Percentiles rank a stretch among this genome's conserved stretches.
These are phyloP conservation scores for Cossypha dichroa DNA, from an alignment of 2,797 vertebrate genomes.

Conservation along the genomic window DNA sequence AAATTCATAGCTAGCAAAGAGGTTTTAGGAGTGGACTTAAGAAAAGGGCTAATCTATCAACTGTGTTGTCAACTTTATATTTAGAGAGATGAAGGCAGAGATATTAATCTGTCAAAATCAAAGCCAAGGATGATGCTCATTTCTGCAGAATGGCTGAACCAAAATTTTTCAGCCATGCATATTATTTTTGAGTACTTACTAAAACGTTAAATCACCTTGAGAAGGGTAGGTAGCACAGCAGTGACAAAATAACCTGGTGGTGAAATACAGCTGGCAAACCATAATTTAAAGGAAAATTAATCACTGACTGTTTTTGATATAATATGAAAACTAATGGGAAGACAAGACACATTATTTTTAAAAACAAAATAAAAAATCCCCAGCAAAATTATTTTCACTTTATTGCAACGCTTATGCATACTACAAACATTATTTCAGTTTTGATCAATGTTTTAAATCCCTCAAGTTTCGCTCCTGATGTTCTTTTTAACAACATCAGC, in stretches of 20 bases:
- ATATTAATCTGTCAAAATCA: constrained; percentile 47
- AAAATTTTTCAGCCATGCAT: neutral
- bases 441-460: neutral
- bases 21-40: neutral
- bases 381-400: neutral
- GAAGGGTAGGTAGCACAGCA: neutral
- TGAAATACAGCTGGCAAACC: neutral
- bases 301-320: neutral
- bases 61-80: neutral
- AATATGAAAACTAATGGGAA: neutral
- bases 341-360: neutral
- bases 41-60: constrained; percentile 14
- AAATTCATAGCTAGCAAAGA: neutral
- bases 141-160: neutral
- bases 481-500: neutral
- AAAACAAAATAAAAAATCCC: neutral
- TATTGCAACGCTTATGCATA: neutral
- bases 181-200: neutral
- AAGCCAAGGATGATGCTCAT: neutral
- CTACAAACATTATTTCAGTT: neutral
- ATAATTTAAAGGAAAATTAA: neutral
- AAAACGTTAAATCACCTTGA: constrained; percentile 8
- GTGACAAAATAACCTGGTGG: neutral
- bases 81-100: constrained; percentile 5
- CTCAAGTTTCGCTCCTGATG: neutral